A percentile compares a stretch with the other conserved stretches of the same genome.
These are phyloP conservation scores for Nesidiocoris tenuis DNA, from an alignment of 2,888 invertebrate species.

Conservation along the genomic window DNA sequence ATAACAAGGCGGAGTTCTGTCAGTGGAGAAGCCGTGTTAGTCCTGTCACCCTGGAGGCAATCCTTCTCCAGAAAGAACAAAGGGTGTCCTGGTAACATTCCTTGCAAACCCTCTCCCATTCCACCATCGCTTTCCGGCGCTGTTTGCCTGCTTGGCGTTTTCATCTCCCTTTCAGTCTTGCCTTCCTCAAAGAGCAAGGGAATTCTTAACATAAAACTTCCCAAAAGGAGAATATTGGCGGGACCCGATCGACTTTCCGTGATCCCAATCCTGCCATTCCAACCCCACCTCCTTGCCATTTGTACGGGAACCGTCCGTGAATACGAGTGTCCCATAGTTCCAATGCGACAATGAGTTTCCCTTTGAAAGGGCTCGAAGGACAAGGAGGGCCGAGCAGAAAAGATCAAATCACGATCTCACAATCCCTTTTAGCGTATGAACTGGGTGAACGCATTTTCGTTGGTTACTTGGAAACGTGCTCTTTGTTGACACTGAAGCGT, in stretches of 20 bases:
- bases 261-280: not conserved
- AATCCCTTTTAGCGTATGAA: not conserved
- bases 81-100: constrained; percentile 28
- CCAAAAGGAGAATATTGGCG: constrained; percentile 28
- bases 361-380: constrained; percentile 2
- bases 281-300: not conserved
- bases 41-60: constrained; percentile 18
- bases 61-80: constrained; percentile 9
- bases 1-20: not conserved
- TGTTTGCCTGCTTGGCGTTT: constrained; percentile 10
- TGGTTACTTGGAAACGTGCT: too few relatives aligned
- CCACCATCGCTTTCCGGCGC: not conserved
- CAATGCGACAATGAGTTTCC: constrained; percentile 9
- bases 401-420: constrained; percentile 23
- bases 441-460: too few relatives aligned
- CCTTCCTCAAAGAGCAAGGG: constrained; percentile 14
- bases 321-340: not conserved
- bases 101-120: constrained; percentile 1
- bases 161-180: constrained; percentile 7
- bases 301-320: not conserved
- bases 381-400: not conserved
- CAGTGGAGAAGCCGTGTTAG: constrained; percentile 12
- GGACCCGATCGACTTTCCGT: not conserved
- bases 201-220: constrained; percentile 34
- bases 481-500: too few relatives aligned